Conservation (phyloP, 2,888 invertebrate species). For the Atethmia centrago region DNA sequence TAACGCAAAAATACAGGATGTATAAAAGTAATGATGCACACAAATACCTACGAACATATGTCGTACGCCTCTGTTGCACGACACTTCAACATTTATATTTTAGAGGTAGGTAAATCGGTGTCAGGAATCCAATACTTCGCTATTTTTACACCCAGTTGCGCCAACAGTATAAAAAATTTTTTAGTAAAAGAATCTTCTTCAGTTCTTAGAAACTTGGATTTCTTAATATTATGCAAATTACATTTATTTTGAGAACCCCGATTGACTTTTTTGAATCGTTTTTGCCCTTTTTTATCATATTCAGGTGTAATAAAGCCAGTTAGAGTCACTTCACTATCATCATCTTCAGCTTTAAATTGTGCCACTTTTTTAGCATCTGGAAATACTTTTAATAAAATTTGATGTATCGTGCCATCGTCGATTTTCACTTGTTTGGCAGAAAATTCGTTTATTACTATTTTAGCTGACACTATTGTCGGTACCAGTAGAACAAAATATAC, state of each 20-base stretch:
- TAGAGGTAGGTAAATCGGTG: not conserved
- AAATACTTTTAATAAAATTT: not conserved
- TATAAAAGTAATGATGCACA: too few relatives aligned
- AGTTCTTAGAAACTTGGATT: not conserved
- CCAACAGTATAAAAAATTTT: not conserved
- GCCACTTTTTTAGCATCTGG: not conserved
- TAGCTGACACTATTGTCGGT: not conserved
- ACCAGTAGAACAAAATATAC: conserved; percentile 33
- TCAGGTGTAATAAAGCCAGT: not conserved
- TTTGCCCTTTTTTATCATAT: conserved; percentile 27
- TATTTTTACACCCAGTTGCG: accelerated
- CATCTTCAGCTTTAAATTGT: not conserved
- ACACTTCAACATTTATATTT: not conserved
- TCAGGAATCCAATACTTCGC: not conserved
- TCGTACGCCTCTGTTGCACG: not conserved
- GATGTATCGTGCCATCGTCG: conserved; percentile 14
- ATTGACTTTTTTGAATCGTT: conserved; percentile 24
- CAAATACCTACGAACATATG: too few relatives aligned
- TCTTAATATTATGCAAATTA: not conserved
- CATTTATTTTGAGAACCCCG: not conserved
- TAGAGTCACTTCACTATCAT: not conserved
- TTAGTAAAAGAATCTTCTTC: not conserved
- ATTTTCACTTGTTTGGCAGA: conserved; percentile 26
- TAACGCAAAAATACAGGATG: not conserved
- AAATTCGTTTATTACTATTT: conserved; percentile 14